Evolutionary conservation across 2,888 invertebrate species (phyloP).

Genomic region (Sarcophaga carnaria): DNA sequence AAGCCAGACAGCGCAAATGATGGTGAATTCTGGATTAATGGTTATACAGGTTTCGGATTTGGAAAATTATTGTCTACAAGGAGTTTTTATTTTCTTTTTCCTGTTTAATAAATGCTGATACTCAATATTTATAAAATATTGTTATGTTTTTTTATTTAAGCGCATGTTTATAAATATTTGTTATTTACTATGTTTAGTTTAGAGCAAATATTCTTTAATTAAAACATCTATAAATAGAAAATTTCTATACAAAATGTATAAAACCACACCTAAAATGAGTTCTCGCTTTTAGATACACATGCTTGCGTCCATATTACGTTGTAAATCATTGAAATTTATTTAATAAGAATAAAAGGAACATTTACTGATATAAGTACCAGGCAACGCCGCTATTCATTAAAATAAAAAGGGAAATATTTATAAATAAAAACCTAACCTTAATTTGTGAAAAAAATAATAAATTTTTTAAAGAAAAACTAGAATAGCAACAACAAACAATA

Average conservation of each 20-base stretch:
- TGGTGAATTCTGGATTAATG: too few relatives aligned
- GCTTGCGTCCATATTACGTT: slow-evolving; percentile 16
- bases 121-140: too few relatives aligned
- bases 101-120: too few relatives aligned
- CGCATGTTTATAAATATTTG: not conserved
- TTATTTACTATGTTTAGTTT: slow-evolving; percentile 3
- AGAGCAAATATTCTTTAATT: slow-evolving; percentile 1
- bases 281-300: not conserved
- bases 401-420: slow-evolving; percentile 1
- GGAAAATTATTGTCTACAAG: too few relatives aligned
- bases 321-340: slow-evolving; percentile 35
- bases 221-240: slow-evolving; percentile 21
- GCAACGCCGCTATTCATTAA: too few relatives aligned
- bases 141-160: not conserved
- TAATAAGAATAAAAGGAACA: not conserved
- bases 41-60: too few relatives aligned
- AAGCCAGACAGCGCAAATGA: too few relatives aligned
- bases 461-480: slow-evolving; percentile 1
- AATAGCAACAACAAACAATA: not conserved
- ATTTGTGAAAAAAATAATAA: slow-evolving; percentile 7
- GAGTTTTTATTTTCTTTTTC: too few relatives aligned
- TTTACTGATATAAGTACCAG: not conserved
- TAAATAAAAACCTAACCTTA: slow-evolving; percentile 26
- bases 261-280: slow-evolving; percentile 22
- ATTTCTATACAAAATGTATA: slow-evolving; percentile 1